A percentile compares a stretch with the other conserved stretches of the same genome.
Evolutionary conservation across 2,888 invertebrate species (phyloP).

Genomic region (Strigamia transsilvanica): DNA sequence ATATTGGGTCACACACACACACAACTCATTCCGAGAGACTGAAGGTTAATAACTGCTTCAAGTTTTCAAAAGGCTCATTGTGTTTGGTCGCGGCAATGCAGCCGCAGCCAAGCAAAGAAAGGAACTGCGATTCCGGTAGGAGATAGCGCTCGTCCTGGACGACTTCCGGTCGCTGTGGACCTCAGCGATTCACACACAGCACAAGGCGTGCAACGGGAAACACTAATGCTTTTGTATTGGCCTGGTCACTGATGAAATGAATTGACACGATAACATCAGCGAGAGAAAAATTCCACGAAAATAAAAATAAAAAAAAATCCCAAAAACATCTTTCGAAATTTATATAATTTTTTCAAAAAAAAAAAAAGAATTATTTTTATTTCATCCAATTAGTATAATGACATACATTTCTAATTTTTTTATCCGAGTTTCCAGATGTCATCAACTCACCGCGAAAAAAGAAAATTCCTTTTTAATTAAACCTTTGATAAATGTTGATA

Average conservation of each 20-base stretch:
- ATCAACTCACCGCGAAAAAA: neutral
- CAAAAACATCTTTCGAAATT: too few species aligned
- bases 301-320: too few species aligned
- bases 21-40: too few species aligned
- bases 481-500: neutral
- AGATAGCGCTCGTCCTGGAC: neutral
- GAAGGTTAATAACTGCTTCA: conserved; percentile 1
- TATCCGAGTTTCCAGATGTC: neutral
- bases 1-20: too few species aligned
- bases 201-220: neutral
- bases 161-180: neutral
- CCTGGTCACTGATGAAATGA: neutral
- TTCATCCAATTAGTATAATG: neutral
- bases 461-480: neutral
- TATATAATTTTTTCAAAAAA: too few species aligned
- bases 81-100: conserved; percentile 2
- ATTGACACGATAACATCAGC: neutral
- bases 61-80: neutral
- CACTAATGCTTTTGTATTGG: neutral
- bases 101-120: conserved; percentile 8
- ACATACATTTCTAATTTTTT: neutral
- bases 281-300: neutral
- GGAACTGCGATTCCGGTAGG: conserved; percentile 8
- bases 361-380: neutral
- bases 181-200: neutral